Percentiles rank a stretch among this genome's conserved stretches.
These are phyloP conservation scores for Geothlypis trichas DNA, from an alignment of 2,113 vertebrate genomes.

Conservation along the genomic window DNA sequence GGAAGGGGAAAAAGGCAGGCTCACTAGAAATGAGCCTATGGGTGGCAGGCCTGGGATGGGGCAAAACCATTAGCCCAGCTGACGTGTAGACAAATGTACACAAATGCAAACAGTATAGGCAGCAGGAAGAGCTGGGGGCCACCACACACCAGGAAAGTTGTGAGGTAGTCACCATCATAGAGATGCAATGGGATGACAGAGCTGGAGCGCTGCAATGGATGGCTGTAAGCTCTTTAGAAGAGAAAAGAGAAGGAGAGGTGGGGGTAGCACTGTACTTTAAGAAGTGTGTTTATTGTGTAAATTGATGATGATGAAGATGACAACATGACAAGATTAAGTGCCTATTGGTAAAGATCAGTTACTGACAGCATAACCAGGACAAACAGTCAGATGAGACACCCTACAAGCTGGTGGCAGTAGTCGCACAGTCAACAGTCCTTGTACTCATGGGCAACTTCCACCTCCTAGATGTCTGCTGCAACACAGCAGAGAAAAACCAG, in stretches of 20 bases:
- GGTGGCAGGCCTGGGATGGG: not conserved
- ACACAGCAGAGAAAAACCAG: not conserved
- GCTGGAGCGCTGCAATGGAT: not conserved
- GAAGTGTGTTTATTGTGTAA: too few relatives aligned
- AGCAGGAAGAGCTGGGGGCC: not conserved
- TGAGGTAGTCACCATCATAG: rapidly evolving
- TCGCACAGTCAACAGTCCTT: not conserved
- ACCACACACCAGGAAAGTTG: not conserved
- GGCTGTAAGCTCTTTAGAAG: not conserved
- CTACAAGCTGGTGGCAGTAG: not conserved
- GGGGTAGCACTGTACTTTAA: not conserved
- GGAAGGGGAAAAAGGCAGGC: not conserved
- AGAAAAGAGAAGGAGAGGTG: not conserved
- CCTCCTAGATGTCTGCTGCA: not conserved
- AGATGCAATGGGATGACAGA: not conserved
- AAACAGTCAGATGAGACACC: not conserved
- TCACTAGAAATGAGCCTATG: not conserved
- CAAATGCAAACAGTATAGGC: not conserved
- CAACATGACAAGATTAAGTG: not conserved
- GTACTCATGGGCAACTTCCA: not conserved
- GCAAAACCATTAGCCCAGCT: not conserved
- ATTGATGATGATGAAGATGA: not conserved
- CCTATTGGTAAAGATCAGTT: not conserved
- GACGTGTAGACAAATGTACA: not conserved
- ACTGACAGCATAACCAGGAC: not conserved